phyloP scores from a whole-genome alignment of 2,888 invertebrate genomes.

The Trichacis sp. region DNA sequence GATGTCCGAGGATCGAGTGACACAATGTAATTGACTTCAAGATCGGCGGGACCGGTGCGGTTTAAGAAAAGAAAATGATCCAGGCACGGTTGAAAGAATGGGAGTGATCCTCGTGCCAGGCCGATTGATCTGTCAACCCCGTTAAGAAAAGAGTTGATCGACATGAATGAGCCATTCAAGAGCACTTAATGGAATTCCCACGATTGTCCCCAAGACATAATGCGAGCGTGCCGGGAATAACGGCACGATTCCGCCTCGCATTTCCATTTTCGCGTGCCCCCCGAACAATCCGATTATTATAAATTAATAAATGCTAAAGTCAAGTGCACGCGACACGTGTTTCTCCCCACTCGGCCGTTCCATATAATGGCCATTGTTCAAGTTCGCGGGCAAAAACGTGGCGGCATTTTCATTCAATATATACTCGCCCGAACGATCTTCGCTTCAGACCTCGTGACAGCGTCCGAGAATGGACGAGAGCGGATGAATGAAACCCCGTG shows the following conservation, averaged over 20 bases:
- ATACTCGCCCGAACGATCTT: conserved; percentile 23
- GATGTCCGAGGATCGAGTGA: conserved; percentile 24
- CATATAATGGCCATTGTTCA: conserved; percentile 64
- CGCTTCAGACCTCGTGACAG: background rate
- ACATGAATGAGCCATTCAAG: conserved; percentile 69
- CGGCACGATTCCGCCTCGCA: conserved; percentile 40
- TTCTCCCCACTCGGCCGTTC: conserved; percentile 44
- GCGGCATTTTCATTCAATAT: conserved; percentile 64
- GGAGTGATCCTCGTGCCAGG: conserved; percentile 40
- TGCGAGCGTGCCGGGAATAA: conserved; percentile 56
- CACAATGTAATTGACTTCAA: conserved; percentile 52
- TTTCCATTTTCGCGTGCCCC: conserved; percentile 26
- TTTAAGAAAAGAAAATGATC: conserved; percentile 42
- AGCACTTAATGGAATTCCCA: conserved; percentile 68
- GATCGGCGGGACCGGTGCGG: conserved; percentile 25
- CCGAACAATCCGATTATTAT: conserved; percentile 2
- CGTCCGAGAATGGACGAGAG: conserved; percentile 1
- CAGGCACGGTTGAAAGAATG: conserved; percentile 31
- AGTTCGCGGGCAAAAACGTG: conserved; percentile 57
- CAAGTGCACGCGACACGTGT: conserved; percentile 3
- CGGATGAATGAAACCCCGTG: background rate
- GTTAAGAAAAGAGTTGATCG: conserved; percentile 65
- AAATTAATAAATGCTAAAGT: conserved; percentile 1
- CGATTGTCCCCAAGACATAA: conserved; percentile 67
- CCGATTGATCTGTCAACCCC: conserved; percentile 68